Conservation (phyloP, 2,888 invertebrate species). For the Lasioglossum oenotherae region DNA sequence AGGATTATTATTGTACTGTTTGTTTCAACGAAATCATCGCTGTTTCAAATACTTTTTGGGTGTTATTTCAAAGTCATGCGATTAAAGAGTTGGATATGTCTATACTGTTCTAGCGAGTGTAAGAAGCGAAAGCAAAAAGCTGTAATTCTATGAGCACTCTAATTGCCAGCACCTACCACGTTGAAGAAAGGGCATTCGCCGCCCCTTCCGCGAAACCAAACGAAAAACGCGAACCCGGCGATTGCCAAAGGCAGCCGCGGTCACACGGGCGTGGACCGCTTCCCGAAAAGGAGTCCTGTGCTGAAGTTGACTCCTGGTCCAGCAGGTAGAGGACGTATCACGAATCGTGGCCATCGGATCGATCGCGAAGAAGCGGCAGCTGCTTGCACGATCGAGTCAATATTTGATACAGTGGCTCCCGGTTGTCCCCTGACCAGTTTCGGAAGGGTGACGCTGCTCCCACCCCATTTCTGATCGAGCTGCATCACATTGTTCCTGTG, state of each 20-base stretch:
- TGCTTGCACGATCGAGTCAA: conserved; percentile 76
- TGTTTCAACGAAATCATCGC: too few species aligned
- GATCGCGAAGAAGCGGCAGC: conserved; percentile 78
- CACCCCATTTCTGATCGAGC: conserved; percentile 65
- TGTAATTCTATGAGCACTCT: neutral
- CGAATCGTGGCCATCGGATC: conserved; percentile 45
- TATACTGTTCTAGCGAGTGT: neutral
- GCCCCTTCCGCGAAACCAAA: neutral
- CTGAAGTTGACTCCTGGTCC: neutral
- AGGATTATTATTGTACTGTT: too few species aligned
- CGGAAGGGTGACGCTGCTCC: conserved; percentile 70
- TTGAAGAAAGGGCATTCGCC: neutral
- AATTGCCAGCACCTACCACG: neutral
- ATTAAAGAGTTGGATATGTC: too few species aligned
- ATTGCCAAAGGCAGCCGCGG: neutral
- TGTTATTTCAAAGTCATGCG: too few species aligned
- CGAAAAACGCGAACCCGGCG: neutral
- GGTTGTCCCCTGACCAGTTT: conserved; percentile 73
- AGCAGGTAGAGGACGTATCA: conserved; percentile 55
- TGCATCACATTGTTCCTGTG: conserved; percentile 76
- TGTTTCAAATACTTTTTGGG: too few species aligned
- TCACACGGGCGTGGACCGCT: neutral
- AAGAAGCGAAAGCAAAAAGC: neutral
- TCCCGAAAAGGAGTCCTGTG: conserved; percentile 35
- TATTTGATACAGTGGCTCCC: conserved; percentile 78